Evolutionary conservation across 2,888 invertebrate species (phyloP).

Genomic region (Agonopterix arenella): DNA sequence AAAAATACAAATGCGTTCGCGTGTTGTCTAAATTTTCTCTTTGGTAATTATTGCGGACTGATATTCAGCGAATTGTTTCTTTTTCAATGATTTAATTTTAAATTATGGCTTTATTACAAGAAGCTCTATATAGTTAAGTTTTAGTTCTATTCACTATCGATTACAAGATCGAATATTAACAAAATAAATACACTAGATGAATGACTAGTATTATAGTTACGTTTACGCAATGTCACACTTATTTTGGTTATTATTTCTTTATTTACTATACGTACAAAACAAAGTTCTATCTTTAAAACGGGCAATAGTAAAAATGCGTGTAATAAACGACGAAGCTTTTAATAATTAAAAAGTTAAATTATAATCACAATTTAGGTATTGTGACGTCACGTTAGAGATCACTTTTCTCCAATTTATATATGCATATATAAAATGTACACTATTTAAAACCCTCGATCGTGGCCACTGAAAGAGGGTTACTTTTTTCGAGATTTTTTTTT

Average conservation of each 20-base stretch:
- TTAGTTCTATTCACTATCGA: constrained; percentile 23
- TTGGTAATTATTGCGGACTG: constrained; percentile 45
- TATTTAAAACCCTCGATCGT: constrained; percentile 53
- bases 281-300: constrained; percentile 37
- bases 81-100: constrained; percentile 6
- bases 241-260: constrained; percentile 35
- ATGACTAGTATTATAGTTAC: constrained; percentile 72
- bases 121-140: constrained; percentile 22
- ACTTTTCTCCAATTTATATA: constrained; percentile 63
- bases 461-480: constrained; percentile 68
- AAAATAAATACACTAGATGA: constrained; percentile 74
- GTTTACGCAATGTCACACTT: constrained; percentile 51
- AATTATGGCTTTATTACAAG: constrained; percentile 12
- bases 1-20: constrained; percentile 6
- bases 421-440: constrained; percentile 64
- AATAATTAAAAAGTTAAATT: constrained; percentile 23
- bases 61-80: constrained; percentile 20
- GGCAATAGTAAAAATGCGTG: constrained; percentile 60
- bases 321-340: constrained; percentile 43
- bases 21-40: constrained; percentile 19
- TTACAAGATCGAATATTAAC: constrained; percentile 30
- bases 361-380: constrained; percentile 59
- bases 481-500: constrained; percentile 49
- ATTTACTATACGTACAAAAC: constrained; percentile 33
- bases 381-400: constrained; percentile 76